phyloP scores from a whole-genome alignment of 1,140 invertebrate species.

The Drosophila parvula region DNA sequence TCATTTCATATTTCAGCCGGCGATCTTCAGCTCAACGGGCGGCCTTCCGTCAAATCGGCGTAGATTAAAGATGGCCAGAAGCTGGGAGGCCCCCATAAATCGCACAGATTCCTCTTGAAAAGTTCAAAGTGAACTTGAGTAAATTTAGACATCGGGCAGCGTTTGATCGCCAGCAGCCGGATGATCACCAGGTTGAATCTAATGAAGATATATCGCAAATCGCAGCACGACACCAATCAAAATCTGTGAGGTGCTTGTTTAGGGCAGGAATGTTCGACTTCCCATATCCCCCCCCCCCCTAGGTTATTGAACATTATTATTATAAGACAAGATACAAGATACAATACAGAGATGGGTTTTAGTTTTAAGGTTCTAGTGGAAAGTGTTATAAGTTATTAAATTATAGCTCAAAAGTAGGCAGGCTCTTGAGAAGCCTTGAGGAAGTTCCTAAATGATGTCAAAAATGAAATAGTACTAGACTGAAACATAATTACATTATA shows the following conservation, averaged over 20 bases:
- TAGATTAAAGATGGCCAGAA: constrained; percentile 53
- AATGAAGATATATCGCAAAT: constrained; percentile 62
- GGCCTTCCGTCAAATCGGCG: constrained; percentile 49
- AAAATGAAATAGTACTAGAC: not conserved
- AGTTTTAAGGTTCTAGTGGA: no score
- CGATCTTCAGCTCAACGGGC: constrained; percentile 1
- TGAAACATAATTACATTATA: not conserved
- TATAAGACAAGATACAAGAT: not conserved
- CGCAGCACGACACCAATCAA: constrained; percentile 45
- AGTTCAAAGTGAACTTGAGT: constrained; percentile 62
- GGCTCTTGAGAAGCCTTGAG: not conserved
- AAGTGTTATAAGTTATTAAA: not conserved
- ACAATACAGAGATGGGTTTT: not conserved
- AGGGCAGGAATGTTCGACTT: constrained; percentile 1
- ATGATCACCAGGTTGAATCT: constrained; percentile 13
- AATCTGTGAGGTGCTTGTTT: constrained; percentile 6
- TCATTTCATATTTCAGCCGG: constrained; percentile 50
- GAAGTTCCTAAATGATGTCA: no score
- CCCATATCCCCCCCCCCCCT: not conserved
- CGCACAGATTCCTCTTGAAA: constrained; percentile 52
- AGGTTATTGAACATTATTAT: not conserved
- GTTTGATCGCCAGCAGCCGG: constrained; percentile 37
- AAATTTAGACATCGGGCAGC: constrained; percentile 42
- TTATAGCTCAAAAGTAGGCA: not conserved
- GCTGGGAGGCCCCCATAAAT: constrained; percentile 57